Percentiles rank a stretch among this genome's conserved stretches.
Conservation (phyloP, 2,888 invertebrate species). For the Pteria penguin region DNA sequence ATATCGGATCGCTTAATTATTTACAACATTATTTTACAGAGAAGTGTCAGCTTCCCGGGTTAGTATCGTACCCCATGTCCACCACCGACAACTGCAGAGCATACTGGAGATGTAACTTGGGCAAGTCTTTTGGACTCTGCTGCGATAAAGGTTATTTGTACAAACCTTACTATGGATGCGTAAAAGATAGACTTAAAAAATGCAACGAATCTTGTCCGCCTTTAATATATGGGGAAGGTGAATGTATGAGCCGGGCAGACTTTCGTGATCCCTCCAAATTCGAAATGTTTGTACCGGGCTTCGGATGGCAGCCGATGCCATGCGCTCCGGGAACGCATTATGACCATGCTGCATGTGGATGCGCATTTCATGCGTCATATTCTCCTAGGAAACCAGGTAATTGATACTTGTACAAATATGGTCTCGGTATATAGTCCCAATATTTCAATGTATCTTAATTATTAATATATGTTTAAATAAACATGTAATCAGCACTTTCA, state of each 20-base stretch:
- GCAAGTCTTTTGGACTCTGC: conserved; percentile 48
- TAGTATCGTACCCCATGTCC: conserved; percentile 44
- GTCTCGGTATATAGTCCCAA: too few relatives aligned
- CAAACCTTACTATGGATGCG: conserved; percentile 39
- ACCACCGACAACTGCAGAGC: conserved; percentile 50
- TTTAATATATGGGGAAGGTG: neutral
- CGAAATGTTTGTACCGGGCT: conserved; percentile 49
- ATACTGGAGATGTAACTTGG: conserved; percentile 55
- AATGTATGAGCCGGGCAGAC: conserved; percentile 45
- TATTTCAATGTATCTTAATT: too few relatives aligned
- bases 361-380: conserved; percentile 34
- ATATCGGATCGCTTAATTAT: too few relatives aligned
- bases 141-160: conserved; percentile 50
- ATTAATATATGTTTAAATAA: too few relatives aligned
- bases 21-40: conserved; percentile 40
- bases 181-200: conserved; percentile 24
- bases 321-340: conserved; percentile 57
- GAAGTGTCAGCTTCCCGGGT: conserved; percentile 38
- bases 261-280: conserved; percentile 26
- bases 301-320: conserved; percentile 50
- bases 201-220: conserved; percentile 47
- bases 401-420: too few relatives aligned
- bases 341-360: conserved; percentile 47
- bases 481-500: too few relatives aligned
- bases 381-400: too few relatives aligned